Evolutionary conservation across 2,113 vertebrate species (phyloP).

Genomic region (Pangasianodon gigas): DNA sequence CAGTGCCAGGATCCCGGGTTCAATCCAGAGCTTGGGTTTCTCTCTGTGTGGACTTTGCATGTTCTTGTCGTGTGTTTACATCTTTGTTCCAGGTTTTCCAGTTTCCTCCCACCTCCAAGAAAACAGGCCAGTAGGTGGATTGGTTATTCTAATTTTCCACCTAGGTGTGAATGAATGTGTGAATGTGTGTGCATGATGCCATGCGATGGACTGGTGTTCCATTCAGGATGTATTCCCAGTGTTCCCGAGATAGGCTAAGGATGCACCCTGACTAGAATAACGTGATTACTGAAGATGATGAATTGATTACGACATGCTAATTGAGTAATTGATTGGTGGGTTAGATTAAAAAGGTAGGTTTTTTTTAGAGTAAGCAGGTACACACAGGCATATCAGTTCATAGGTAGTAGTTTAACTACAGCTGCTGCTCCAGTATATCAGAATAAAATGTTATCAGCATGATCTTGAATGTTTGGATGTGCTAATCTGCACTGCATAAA

Average conservation of each 20-base stretch:
- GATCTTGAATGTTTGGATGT: not conserved
- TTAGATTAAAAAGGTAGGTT: not conserved
- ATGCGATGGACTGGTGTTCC: conserved; percentile 35
- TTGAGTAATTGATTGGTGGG: not conserved
- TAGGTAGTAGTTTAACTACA: not conserved
- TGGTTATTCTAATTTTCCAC: not conserved
- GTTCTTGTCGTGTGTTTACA: not conserved
- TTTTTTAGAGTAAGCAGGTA: not conserved
- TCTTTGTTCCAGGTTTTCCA: not conserved
- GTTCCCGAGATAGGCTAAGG: not conserved
- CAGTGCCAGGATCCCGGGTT: not conserved
- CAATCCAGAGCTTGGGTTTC: conserved; percentile 31
- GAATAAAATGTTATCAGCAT: not conserved
- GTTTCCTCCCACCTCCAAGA: conserved; percentile 39
- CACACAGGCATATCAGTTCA: too few relatives aligned
- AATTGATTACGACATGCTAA: not conserved
- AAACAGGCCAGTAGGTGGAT: conserved; percentile 45
- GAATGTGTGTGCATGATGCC: not conserved
- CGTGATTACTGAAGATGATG: not conserved
- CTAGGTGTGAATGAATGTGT: not conserved
- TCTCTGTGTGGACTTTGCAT: not conserved
- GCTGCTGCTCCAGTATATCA: not conserved
- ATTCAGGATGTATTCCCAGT: not conserved
- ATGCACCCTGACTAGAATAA: conserved; percentile 46
- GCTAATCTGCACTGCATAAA: conserved; percentile 1